A percentile compares a stretch with the other conserved stretches of the same genome.
phyloP scores from a whole-genome alignment of 1,140 invertebrate species.

The Bombus affinis region DNA sequence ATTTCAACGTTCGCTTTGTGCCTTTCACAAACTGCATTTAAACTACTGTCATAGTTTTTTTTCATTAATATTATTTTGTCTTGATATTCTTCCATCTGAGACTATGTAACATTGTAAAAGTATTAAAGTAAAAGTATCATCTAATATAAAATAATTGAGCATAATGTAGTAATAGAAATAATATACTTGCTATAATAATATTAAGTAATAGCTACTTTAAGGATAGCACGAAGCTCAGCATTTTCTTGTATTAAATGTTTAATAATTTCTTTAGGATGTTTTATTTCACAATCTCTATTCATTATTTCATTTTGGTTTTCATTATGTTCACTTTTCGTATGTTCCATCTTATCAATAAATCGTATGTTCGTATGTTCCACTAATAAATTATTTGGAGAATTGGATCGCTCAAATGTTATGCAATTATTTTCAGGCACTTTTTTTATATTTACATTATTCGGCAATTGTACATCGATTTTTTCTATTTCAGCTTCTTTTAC shows the following conservation, averaged over 20 bases:
- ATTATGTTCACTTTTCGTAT: slow-evolving; percentile 25
- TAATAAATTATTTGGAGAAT: slow-evolving; percentile 6
- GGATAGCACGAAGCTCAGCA: slow-evolving; percentile 22
- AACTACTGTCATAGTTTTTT: slow-evolving; percentile 59
- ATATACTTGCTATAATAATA: background rate
- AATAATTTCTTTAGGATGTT: slow-evolving; percentile 51
- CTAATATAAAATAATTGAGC: background rate
- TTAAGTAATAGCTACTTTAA: slow-evolving; percentile 45
- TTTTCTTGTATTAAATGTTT: slow-evolving; percentile 52
- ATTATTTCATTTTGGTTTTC: slow-evolving; percentile 42
- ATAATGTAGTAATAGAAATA: background rate
- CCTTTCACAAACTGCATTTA: slow-evolving; percentile 43
- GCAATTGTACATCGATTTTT: background rate
- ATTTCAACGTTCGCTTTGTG: slow-evolving; percentile 56
- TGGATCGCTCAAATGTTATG: background rate
- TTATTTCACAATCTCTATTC: slow-evolving; percentile 59
- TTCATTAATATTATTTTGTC: slow-evolving; percentile 56
- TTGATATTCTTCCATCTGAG: slow-evolving; percentile 55
- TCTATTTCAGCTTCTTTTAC: slow-evolving; percentile 36
- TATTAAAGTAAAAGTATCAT: background rate
- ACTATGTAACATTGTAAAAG: slow-evolving; percentile 13
- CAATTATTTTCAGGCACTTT: background rate
- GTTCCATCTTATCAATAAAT: slow-evolving; percentile 19
- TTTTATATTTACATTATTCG: background rate
- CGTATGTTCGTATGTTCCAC: background rate